Conservation (phyloP, 2,113 vertebrate species). For the Spilogale gracilis region DNA sequence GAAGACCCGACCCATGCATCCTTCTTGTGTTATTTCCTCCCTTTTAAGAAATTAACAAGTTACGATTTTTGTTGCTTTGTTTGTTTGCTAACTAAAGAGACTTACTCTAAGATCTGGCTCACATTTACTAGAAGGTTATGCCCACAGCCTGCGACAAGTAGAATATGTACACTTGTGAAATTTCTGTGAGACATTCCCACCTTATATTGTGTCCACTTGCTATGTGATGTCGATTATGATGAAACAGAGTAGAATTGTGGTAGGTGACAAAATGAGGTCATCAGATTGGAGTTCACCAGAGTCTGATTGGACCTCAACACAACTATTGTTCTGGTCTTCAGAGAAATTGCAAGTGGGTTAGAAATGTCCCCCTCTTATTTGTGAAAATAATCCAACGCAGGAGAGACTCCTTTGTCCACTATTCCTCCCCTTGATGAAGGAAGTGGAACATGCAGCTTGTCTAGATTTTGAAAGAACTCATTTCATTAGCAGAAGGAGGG, state of each 20-base stretch:
- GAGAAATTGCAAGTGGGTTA: neutral
- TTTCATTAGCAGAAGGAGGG: neutral
- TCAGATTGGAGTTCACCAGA: accelerated
- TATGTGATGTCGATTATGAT: accelerated
- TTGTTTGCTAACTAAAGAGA: neutral
- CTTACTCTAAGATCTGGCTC: neutral
- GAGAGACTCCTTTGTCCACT: neutral
- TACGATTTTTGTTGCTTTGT: neutral
- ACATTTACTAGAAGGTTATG: neutral
- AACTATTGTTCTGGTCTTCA: neutral
- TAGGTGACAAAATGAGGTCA: neutral
- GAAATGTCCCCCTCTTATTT: neutral
- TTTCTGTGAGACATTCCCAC: neutral
- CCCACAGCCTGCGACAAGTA: neutral
- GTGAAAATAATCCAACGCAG: neutral
- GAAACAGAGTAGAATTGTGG: neutral
- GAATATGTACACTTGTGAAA: neutral
- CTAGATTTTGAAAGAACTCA: neutral
- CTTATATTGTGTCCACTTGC: accelerated
- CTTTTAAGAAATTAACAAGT: neutral
- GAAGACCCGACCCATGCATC: too few species aligned
- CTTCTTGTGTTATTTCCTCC: accelerated
- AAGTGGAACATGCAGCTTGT: accelerated
- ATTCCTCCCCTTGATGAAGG: neutral
- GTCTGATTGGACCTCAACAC: too few species aligned